Base-by-base conservation (phyloP, 2,888 invertebrate species). In the Diplazon laetatorius region DNA sequence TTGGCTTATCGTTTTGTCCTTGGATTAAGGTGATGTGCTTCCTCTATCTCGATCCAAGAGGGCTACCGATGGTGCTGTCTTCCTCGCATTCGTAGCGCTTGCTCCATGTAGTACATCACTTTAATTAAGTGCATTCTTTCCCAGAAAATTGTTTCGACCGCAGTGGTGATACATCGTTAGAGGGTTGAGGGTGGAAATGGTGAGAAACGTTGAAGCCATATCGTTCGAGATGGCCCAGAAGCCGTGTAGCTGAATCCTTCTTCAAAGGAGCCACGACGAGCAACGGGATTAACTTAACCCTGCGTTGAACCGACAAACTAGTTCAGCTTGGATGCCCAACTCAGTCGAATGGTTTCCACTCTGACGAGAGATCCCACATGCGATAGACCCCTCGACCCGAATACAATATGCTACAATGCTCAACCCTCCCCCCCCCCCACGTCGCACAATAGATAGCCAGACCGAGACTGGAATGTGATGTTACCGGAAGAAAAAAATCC, bases 121-220 rank as follows among this genome's bases (percentile, higher is more conserved):
- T 70, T 22, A 59, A 70, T 60, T 70, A 70, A 48, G 48, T 16
- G 20, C 30, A 60, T 60, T 37, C 59, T 66, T 37, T 25, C 37
- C 50, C 50, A 39, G n/a, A 22, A 39, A 39, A 66, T 52, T 66
- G 65, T 18, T 14, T 39, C 25, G 50, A 39, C 52, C 39, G 14
- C 50, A 25, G 52, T 20, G 39, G 52, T 42, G 65, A 66, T 66
- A 66, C 39, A 66, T 22, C 39, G 65, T 12, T 52, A 1, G n/a
- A n/a, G n/a, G n/a, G n/a, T n/a, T n/a, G n/a, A n/a, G 50, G 37
- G 20, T 12, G 52, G 22, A 16, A 22, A 39, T 22, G 50, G 52
- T 5, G 10, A n/a, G 3, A 9, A n/a, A 25, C 55, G 30, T 14
- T 16, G 55, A 16, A 39, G 37, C 37, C 50, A 10, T 16, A 52